Base-by-base conservation (phyloP, 2,113 vertebrate species). In the Morone chrysops region DNA sequence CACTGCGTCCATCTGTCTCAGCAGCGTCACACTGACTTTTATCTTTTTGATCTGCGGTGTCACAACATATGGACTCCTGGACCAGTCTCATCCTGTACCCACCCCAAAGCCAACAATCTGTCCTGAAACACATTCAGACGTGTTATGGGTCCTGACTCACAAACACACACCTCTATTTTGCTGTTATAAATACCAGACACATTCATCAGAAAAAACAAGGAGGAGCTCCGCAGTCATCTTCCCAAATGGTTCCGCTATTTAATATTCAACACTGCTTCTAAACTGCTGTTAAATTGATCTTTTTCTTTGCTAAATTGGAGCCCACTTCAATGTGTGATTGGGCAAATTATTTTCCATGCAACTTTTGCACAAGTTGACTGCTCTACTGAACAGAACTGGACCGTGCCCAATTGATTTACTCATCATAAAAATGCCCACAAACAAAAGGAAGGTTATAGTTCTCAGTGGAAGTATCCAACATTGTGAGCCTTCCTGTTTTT, bases 1-100 rank as follows among this genome's bases (percentile, higher is more conserved):
- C 83, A 82, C 68, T 11, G 80, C 6, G 62, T 89, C 92, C 93
- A 92, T 94, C 91, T 93, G 93, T 90, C 85, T 77, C 79, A 13
- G 84, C 22, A 43, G 74, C 13, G 70, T 73, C 50, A 63, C 72
- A 14, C 77, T 48, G 83, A 86, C 85, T 90, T 79, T 84, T 68
- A 84, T 82, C 85, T 86, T 71, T 91, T 81, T 91, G 80, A 93
- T 93, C 86, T 68, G 71, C 47, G 9, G 43, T 75, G 83, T 88
- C 81, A 77, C 87, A 88, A 74, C 90, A 91, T 89, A 93, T 85
- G 90, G 89, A 84, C 70, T 57, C 68, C 56, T 38, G 71, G 78
- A 68, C 75, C 56, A 5, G 53, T 40, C 57, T 78, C 5, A 20
- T 62, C 63, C 75, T 20, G 20, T 36, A n/a, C 38, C 41, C 16